These are phyloP conservation scores for Autographa gamma DNA, from an alignment of 2,888 invertebrate species.

Conservation along the genomic window DNA sequence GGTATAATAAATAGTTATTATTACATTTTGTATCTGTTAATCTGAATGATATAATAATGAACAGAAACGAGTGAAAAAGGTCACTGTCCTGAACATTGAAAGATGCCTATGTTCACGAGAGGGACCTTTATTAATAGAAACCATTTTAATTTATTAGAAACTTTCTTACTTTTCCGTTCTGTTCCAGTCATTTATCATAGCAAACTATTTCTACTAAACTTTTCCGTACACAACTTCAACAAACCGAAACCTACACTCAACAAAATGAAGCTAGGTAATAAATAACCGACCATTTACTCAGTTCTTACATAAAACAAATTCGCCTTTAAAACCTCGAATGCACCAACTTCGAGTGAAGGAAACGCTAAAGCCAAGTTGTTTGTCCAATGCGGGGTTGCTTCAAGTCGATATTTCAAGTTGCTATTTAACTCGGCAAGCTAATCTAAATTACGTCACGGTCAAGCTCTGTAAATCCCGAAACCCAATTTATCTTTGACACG, in stretches of 20 bases:
- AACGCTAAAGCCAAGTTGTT: constrained; percentile 47
- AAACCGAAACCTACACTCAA: constrained; percentile 20
- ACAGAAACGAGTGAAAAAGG: too few species aligned
- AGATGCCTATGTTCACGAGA: too few species aligned
- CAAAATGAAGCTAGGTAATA: constrained; percentile 26
- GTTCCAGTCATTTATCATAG: not conserved
- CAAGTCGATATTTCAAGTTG: constrained; percentile 55
- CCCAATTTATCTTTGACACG: constrained; percentile 77
- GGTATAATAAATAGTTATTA: too few species aligned
- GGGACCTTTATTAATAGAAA: too few species aligned
- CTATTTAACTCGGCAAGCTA: constrained; percentile 63
- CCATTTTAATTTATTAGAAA: not conserved
- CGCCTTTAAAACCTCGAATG: constrained; percentile 36
- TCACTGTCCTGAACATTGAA: too few species aligned
- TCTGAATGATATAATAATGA: too few species aligned
- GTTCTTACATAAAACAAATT: constrained; percentile 46
- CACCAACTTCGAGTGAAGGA: constrained; percentile 35
- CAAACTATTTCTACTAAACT: constrained; percentile 12
- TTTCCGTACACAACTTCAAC: constrained; percentile 21
- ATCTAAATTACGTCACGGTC: constrained; percentile 74
- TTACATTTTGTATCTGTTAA: too few species aligned
- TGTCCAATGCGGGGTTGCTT: constrained; percentile 55
- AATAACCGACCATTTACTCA: constrained; percentile 41
- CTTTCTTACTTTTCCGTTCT: not conserved
- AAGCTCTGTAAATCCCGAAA: constrained; percentile 70